Percentiles rank a stretch among this genome's conserved stretches.
These are phyloP conservation scores for Drepana falcataria DNA, from an alignment of 2,888 invertebrate species.

Conservation along the genomic window DNA sequence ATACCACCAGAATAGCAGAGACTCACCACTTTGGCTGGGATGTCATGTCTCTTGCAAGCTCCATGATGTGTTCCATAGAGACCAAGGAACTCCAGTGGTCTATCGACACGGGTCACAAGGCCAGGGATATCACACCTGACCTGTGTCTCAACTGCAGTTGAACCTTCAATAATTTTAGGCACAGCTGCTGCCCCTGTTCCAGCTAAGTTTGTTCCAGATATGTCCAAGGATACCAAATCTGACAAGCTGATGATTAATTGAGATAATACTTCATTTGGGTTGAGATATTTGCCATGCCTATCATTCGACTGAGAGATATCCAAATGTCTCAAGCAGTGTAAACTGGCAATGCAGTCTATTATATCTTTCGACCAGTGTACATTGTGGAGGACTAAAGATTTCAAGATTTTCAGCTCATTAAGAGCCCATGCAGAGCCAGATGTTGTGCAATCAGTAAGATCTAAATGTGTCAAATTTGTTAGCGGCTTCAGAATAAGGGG, in stretches of 20 bases:
- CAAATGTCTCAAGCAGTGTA: conserved; percentile 82
- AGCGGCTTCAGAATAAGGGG: conserved; percentile 80
- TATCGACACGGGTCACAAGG: conserved; percentile 84
- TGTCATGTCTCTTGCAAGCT: conserved; percentile 93
- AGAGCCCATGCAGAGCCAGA: conserved; percentile 83
- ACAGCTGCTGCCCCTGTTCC: conserved; percentile 87
- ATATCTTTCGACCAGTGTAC: conserved; percentile 83
- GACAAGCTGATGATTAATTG: conserved; percentile 86
- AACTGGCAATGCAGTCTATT: conserved; percentile 79
- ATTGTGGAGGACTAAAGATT: conserved; percentile 88
- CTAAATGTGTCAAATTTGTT: conserved; percentile 81
- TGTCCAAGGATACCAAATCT: conserved; percentile 89
- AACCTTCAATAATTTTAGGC: conserved; percentile 30
- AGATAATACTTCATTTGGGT: conserved; percentile 85
- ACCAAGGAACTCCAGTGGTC: conserved; percentile 93
- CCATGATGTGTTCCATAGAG: conserved; percentile 93
- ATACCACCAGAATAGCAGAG: neutral
- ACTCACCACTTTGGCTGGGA: conserved; percentile 91
- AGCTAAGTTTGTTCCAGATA: conserved; percentile 97
- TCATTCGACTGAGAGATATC: conserved; percentile 90
- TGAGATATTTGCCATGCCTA: conserved; percentile 84
- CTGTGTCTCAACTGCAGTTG: conserved; percentile 38
- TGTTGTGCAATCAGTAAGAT: conserved; percentile 83
- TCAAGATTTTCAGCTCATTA: conserved; percentile 81
- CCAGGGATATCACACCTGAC: conserved; percentile 90